Conservation (phyloP, 2,888 invertebrate species). For the Fabriciana adippe region DNA sequence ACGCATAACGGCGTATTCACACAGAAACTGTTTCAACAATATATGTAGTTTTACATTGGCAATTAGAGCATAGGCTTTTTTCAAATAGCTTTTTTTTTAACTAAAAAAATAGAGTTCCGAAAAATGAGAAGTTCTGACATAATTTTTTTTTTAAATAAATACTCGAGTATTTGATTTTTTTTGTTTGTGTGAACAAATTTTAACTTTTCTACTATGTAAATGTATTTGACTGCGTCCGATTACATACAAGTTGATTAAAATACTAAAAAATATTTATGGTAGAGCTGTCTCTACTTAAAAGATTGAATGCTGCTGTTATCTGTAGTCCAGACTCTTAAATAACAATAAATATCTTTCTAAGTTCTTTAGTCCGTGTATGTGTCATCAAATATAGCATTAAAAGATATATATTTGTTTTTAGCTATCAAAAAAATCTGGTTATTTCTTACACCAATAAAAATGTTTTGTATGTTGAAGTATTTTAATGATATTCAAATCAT, state of each 20-base stretch:
- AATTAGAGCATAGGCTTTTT: too few relatives aligned
- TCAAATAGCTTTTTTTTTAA: too few relatives aligned
- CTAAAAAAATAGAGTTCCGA: too few relatives aligned
- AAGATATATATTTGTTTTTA: too few relatives aligned
- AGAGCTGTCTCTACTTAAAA: conserved; percentile 13
- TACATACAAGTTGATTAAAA: conserved; percentile 16
- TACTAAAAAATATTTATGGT: conserved; percentile 21
- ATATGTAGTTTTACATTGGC: too few relatives aligned
- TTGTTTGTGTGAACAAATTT: not conserved
- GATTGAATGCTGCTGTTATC: conserved; percentile 7
- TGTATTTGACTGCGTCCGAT: conserved; percentile 16
- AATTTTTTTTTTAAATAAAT: not conserved
- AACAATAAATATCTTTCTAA: not conserved
- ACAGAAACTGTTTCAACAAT: not conserved
- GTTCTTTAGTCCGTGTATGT: too few relatives aligned
- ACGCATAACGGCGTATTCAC: conserved; percentile 2
- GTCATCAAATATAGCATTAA: too few relatives aligned
- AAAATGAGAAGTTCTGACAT: not conserved
- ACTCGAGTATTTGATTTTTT: not conserved
- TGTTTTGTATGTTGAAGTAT: too few relatives aligned
- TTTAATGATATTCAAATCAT: too few relatives aligned
- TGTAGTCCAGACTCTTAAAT: conserved; percentile 1
- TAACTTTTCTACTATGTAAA: conserved; percentile 9
- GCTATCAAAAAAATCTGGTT: too few relatives aligned
- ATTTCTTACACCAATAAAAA: too few relatives aligned